These are phyloP conservation scores for Characodon lateralis DNA, from an alignment of 2,797 vertebrate genomes.

Conservation along the genomic window DNA sequence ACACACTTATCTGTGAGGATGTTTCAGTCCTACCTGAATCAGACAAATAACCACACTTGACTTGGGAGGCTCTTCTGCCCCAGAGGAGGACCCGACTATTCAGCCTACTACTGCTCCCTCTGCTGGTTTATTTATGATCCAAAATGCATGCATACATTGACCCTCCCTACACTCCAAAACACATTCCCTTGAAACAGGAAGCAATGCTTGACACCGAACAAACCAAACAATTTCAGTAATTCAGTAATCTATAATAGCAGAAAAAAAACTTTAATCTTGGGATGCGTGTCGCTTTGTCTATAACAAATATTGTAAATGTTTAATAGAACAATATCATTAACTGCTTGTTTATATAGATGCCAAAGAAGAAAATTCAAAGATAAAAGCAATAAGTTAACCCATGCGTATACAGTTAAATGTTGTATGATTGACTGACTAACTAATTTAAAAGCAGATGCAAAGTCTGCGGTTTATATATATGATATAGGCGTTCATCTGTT, in stretches of 20 bases:
- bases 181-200: slow-evolving; percentile 64
- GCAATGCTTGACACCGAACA: slow-evolving; percentile 49
- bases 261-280: not conserved
- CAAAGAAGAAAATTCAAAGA: slow-evolving; percentile 6
- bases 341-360: slow-evolving; percentile 52
- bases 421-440: slow-evolving; percentile 40
- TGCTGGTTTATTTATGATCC: slow-evolving; percentile 73
- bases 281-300: slow-evolving; percentile 1
- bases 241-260: slow-evolving; percentile 12
- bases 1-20: slow-evolving; percentile 26
- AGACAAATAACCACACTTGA: slow-evolving; percentile 42
- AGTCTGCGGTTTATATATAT: slow-evolving; percentile 47
- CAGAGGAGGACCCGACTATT: slow-evolving; percentile 65
- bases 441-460: slow-evolving; percentile 45
- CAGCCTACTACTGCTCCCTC: slow-evolving; percentile 64
- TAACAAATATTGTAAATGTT: slow-evolving; percentile 7
- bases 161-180: slow-evolving; percentile 55
- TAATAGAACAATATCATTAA: slow-evolving; percentile 39
- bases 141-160: slow-evolving; percentile 52
- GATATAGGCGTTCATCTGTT: slow-evolving; percentile 19
- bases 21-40: slow-evolving; percentile 36
- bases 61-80: slow-evolving; percentile 47
- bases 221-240: not conserved
- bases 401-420: not conserved
- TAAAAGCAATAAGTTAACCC: slow-evolving; percentile 21